These are phyloP conservation scores for Gallinago paraguaiae DNA, from an alignment of 2,113 vertebrate genomes.

Conservation along the genomic window DNA sequence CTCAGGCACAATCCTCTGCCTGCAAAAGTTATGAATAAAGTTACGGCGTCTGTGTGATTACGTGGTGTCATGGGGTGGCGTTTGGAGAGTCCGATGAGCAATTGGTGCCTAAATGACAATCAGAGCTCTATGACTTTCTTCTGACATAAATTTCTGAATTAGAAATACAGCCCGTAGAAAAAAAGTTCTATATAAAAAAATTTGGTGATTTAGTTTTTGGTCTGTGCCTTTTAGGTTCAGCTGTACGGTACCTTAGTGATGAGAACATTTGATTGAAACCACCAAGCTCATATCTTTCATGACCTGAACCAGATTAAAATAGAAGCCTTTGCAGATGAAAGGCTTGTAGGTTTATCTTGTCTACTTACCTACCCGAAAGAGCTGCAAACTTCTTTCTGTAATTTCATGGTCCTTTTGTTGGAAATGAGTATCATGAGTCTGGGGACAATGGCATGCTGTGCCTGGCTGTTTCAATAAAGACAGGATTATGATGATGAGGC, in stretches of 20 bases:
- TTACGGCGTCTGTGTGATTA: background rate
- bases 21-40: background rate
- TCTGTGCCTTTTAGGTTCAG: background rate
- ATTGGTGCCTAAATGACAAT: background rate
- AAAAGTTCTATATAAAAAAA: background rate
- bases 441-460: constrained; percentile 33
- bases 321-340: constrained; percentile 25
- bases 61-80: background rate
- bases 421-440: background rate
- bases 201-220: background rate
- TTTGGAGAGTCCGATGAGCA: background rate
- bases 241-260: background rate
- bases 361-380: background rate
- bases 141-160: background rate
- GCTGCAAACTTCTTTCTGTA: background rate
- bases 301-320: background rate
- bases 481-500: constrained; percentile 36
- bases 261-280: background rate
- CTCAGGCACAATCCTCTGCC: background rate
- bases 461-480: constrained; percentile 22
- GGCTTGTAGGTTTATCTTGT: constrained; percentile 30
- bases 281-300: background rate
- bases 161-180: background rate
- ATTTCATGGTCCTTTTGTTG: constrained; percentile 52
- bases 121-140: background rate